A percentile compares a stretch with the other conserved stretches of the same genome.
phyloP scores from a whole-genome alignment of 2,113 vertebrate species.

The Chrysemys picta region DNA sequence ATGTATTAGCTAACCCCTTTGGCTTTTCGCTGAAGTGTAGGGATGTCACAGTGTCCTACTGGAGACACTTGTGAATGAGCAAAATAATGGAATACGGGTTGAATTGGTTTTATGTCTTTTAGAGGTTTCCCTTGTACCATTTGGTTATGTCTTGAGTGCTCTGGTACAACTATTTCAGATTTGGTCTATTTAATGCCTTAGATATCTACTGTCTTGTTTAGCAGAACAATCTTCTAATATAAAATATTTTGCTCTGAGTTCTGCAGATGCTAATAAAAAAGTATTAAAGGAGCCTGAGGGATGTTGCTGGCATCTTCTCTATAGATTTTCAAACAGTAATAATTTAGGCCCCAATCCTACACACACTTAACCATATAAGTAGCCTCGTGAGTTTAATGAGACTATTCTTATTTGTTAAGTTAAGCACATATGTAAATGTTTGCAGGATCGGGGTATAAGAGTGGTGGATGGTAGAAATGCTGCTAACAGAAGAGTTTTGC shows the following conservation, averaged over 20 bases:
- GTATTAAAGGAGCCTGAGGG: slow-evolving; percentile 20
- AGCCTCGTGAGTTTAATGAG: not conserved
- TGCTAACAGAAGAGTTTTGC: not conserved
- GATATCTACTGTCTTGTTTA: not conserved
- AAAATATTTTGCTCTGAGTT: not conserved
- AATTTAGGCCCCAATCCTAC: not conserved
- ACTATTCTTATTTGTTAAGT: not conserved
- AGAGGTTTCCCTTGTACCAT: not conserved
- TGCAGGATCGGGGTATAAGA: not conserved
- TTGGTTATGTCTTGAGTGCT: slow-evolving; percentile 3
- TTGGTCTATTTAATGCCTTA: slow-evolving; percentile 59
- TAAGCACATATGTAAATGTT: not conserved
- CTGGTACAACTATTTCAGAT: slow-evolving; percentile 33
- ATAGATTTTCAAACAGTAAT: not conserved
- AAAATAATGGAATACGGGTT: slow-evolving; percentile 22
- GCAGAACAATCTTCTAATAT: not conserved
- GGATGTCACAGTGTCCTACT: slow-evolving; percentile 47
- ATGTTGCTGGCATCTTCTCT: not conserved
- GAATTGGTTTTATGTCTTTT: slow-evolving; percentile 24
- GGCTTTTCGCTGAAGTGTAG: slow-evolving; percentile 1
- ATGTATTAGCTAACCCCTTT: slow-evolving; percentile 31
- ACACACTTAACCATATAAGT: not conserved
- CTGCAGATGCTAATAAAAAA: not conserved
- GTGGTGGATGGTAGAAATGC: not conserved
- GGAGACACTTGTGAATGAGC: slow-evolving; percentile 61